A percentile compares a stretch with the other conserved stretches of the same genome.
Conservation (phyloP, 2,797 vertebrate species). For the Erethizon dorsatum region DNA sequence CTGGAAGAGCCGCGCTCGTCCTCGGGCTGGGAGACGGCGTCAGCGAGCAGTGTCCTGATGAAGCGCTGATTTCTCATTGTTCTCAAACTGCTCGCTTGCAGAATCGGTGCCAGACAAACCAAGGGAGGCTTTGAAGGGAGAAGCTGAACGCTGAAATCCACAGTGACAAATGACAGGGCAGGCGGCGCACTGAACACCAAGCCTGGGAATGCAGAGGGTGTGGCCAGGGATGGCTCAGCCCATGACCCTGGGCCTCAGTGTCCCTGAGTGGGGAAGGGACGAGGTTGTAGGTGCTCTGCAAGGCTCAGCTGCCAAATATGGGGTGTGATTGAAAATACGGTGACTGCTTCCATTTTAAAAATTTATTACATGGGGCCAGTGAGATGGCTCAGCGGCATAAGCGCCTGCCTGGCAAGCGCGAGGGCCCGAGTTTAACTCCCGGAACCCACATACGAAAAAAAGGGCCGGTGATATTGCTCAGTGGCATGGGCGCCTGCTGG, state of each 20-base stretch:
- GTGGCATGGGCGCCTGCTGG: too few species aligned
- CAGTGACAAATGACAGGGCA: not conserved
- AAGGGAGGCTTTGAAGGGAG: not conserved
- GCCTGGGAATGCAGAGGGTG: rapidly evolving
- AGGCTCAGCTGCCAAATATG: not conserved
- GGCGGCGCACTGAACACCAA: not conserved
- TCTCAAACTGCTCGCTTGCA: slow-evolving; percentile 75
- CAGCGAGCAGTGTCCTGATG: slow-evolving; percentile 71
- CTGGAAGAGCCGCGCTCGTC: slow-evolving; percentile 45
- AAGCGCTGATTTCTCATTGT: slow-evolving; percentile 80
- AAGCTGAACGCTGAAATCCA: not conserved
- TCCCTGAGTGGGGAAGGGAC: not conserved
- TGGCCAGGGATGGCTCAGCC: not conserved
- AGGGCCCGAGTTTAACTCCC: too few species aligned
- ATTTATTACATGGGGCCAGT: not conserved
- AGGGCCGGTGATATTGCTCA: too few species aligned
- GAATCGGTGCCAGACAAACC: slow-evolving; percentile 59
- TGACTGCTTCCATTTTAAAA: not conserved
- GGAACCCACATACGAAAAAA: too few species aligned
- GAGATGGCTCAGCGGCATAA: too few species aligned
- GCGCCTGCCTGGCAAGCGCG: too few species aligned
- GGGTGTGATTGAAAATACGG: not conserved
- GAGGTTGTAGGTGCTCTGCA: rapidly evolving
- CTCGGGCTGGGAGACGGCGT: slow-evolving; percentile 66
- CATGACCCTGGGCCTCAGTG: not conserved